Evolutionary conservation across 2,888 invertebrate genomes (phyloP).

Genomic region (Bembecia ichneumoniformis): DNA sequence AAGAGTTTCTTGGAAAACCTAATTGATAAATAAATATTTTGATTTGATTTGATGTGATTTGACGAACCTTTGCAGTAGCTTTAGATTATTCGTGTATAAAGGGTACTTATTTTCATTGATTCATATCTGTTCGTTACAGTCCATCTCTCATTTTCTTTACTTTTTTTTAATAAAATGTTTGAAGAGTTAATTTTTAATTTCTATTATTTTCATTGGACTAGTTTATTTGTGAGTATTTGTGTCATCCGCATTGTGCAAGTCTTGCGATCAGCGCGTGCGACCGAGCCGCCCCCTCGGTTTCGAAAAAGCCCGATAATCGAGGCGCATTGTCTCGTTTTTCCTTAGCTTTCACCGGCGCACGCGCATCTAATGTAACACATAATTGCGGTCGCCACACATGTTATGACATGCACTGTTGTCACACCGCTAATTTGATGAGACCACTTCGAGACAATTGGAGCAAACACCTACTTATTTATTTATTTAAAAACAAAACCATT

Average conservation of each 20-base stretch:
- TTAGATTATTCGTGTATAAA: too few species aligned
- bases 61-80: too few species aligned
- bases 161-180: too few species aligned
- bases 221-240: not conserved
- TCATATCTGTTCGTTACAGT: too few species aligned
- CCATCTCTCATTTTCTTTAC: too few species aligned
- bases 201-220: too few species aligned
- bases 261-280: constrained; percentile 3
- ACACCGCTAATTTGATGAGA: constrained; percentile 17
- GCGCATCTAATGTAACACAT: constrained; percentile 33
- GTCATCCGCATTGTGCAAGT: constrained; percentile 5
- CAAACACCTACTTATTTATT: not conserved
- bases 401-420: constrained; percentile 31
- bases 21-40: too few species aligned
- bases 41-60: too few species aligned
- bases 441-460: constrained; percentile 15
- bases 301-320: constrained; percentile 32
- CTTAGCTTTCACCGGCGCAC: constrained; percentile 30
- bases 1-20: too few species aligned
- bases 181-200: too few species aligned
- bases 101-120: too few species aligned
- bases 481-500: too few species aligned
- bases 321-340: constrained; percentile 35
- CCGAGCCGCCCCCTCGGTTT: constrained; percentile 20
- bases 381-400: constrained; percentile 20